Evolutionary conservation across 2,888 invertebrate genomes (phyloP), one percentile per base, ranked within the genome.

Genomic region (Thecocarcelia acutangulata): DNA sequence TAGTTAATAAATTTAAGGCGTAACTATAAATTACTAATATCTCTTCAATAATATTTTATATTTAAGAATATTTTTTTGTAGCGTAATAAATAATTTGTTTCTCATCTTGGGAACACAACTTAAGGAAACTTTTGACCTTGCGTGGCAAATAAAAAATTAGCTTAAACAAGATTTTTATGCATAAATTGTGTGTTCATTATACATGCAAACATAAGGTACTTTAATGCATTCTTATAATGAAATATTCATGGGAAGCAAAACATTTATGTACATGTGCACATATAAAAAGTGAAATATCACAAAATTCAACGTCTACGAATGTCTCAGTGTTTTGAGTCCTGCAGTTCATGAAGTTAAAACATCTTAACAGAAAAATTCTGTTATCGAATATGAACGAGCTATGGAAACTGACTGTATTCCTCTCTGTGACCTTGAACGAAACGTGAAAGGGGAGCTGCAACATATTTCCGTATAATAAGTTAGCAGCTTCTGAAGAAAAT

Each of bases 161-260:
- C 59, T 61, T 33, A 44, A 69, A 61, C 11, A 69, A 69, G 37
- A 66, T 58, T 33, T 44, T 46, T 58, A 19, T 50, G 5, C 46
- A 74, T 19, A 66, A 17, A 52, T 37, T 46, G 52, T 74, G 9
- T 37, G 12, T 44, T 46, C 13, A 76, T 54, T 50, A 33, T 44
- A 37, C 28, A 61, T 54, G 54, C 37, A 54, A 69, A 63, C 46
- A 54, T n/a, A 54, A 46, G 13, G 76, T 42, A 37, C 44, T 61
- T 68, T 46, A 52, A 61, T 61, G 54, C 44, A 69, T 69, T 69
- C 46, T 76, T 46, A 46, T 37, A 46, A 75, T 58, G 33, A 75
- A 69, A 63, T 69, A 76, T 69, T 61, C 50, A 54, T 52, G 37
- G 42, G 24, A 54, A 61, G 12, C 33, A 9, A 33, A 33, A 54